Percentiles rank a stretch among this genome's conserved stretches.
These are phyloP conservation scores for Semotilus atromaculatus DNA, from an alignment of 2,797 vertebrate genomes.

Conservation along the genomic window DNA sequence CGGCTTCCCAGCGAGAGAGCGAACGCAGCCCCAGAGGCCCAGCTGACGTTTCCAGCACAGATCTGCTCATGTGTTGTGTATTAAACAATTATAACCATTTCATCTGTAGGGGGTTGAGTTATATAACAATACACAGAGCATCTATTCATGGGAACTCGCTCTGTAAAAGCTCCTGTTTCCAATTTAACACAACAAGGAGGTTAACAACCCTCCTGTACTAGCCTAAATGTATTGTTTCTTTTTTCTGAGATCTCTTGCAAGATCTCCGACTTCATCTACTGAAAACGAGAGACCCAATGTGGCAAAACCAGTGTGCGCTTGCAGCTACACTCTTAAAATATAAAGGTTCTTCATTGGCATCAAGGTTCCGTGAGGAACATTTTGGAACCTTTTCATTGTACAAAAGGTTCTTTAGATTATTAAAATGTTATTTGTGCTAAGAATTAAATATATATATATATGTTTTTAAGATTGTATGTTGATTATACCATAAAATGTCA, in stretches of 20 bases:
- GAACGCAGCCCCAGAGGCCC: conserved; percentile 46
- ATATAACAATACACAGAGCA: conserved; percentile 73
- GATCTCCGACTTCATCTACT: background rate
- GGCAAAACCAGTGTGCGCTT: background rate
- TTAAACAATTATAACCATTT: conserved; percentile 66
- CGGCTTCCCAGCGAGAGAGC: conserved; percentile 46
- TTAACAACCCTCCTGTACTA: conserved; percentile 16
- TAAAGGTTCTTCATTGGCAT: background rate
- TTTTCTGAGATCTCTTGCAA: background rate
- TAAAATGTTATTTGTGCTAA: background rate
- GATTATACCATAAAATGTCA: background rate
- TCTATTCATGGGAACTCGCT: conserved; percentile 66
- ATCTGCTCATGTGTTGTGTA: conserved; percentile 61
- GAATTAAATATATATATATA: background rate
- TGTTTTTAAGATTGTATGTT: background rate
- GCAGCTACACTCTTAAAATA: background rate
- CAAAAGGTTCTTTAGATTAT: background rate
- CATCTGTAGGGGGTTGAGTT: conserved; percentile 57
- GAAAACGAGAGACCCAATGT: background rate
- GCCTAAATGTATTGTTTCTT: conserved; percentile 36
- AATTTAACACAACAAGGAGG: conserved; percentile 64
- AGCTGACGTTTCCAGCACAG: conserved; percentile 59
- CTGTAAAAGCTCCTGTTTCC: conserved; percentile 68
- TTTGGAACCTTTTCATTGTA: background rate
- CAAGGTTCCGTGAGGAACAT: background rate